Evolutionary conservation across 2,888 invertebrate species (phyloP).

Genomic region (Coenonympha glycerion): DNA sequence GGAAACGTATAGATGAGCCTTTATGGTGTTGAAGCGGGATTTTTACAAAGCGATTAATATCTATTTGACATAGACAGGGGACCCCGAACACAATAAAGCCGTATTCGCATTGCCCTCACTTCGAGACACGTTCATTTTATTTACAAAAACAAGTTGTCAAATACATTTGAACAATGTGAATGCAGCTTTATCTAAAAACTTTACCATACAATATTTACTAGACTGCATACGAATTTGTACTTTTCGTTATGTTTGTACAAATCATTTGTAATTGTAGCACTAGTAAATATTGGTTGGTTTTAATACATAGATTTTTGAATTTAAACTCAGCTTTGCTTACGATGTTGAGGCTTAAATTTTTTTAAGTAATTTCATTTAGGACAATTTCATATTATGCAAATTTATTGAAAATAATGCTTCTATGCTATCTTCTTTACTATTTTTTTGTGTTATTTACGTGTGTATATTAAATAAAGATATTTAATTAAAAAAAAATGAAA

Average conservation of each 20-base stretch:
- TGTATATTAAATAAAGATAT: too few species aligned
- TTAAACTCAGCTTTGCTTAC: constrained; percentile 19
- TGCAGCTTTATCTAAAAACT: constrained; percentile 28
- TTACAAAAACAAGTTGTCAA: constrained; percentile 54
- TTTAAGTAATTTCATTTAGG: not conserved
- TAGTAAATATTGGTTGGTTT: constrained; percentile 11
- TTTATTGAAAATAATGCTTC: too few species aligned
- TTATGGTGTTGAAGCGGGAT: constrained; percentile 36
- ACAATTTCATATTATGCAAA: too few species aligned
- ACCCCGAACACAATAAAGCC: constrained; percentile 33
- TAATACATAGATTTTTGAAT: constrained; percentile 4
- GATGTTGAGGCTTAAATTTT: constrained; percentile 23
- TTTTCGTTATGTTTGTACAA: not conserved
- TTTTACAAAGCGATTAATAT: constrained; percentile 42
- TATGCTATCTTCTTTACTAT: too few species aligned
- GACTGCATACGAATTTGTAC: constrained; percentile 1
- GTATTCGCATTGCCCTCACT: constrained; percentile 41
- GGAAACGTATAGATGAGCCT: too few species aligned
- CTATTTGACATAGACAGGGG: constrained; percentile 44
- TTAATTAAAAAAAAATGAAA: too few species aligned
- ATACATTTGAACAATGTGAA: constrained; percentile 38
- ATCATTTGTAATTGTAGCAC: not conserved
- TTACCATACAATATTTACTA: constrained; percentile 31
- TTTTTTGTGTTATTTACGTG: too few species aligned
- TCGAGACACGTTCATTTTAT: constrained; percentile 45